Evolutionary conservation across 1,140 invertebrate genomes (phyloP), one percentile per base, ranked within the genome.

Genomic region (Armadillidium nasatum): DNA sequence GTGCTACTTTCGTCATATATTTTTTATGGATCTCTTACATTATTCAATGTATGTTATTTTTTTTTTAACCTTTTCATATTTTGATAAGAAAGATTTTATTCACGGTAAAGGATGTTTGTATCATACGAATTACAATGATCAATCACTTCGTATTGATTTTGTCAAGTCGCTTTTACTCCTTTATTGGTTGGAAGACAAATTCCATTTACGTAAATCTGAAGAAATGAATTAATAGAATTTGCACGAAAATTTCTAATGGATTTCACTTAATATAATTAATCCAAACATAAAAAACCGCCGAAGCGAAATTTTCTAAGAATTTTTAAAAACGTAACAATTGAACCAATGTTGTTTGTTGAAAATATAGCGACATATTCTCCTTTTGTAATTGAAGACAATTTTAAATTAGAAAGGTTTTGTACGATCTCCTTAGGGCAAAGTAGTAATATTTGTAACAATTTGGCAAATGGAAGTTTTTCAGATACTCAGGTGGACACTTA

Each of bases 351-450:
- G 7, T 75, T 75, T 33, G 33, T 44, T 3, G 68, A 44, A 44
- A 68, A 44, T 13, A 22, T 75, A 10, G 60, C 60, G n/a, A n/a
- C 21, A 21, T 13, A n/a, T 21, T n/a, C 15, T 7, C 15, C 21
- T 10, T 22, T 11, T 15, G 73, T 69, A 15, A 44, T 69, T 10
- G 13, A 19, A n/a, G 33, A 75, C 2, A 75, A 68, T 67, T 43
- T 75, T 22, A 75, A 69, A 19, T n/a, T 75, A n/a, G 73, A 45
- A 22, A 22, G 73, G 11, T 69, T 75, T 44, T 75, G 73, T 22
- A 50, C 7, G 6, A 0, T 69, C 1, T n/a, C 10, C 4, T 44
- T 68, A 19, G 45, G 45, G 1, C 23, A 44, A 13, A 43, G 23
- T 6, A 0, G 10, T 15, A 60, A 69, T 0, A 13, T 22, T n/a